Conservation (phyloP, 2,113 vertebrate species). For the Melanerpes formicivorus region DNA sequence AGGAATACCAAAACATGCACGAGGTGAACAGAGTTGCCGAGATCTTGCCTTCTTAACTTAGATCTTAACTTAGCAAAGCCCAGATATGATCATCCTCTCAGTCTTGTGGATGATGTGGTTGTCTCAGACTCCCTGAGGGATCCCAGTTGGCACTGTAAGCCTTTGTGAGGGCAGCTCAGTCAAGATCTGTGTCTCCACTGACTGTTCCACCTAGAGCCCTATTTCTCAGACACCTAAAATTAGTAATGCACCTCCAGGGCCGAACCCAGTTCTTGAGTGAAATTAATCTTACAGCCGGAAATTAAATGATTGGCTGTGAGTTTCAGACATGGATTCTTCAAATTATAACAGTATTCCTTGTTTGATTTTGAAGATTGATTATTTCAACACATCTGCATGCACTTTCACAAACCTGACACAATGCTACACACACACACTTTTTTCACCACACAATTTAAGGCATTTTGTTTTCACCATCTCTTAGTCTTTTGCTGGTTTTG, state of each 20-base stretch:
- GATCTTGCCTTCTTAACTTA: background rate
- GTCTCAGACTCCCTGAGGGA: background rate
- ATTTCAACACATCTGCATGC: background rate
- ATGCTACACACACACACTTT: background rate
- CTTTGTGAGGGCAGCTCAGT: background rate
- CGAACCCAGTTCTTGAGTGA: background rate
- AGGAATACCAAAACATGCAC: background rate
- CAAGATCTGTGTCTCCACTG: background rate
- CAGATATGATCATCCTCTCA: background rate
- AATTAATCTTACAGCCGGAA: background rate
- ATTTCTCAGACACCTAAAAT: background rate
- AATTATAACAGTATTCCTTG: background rate
- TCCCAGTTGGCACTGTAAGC: background rate
- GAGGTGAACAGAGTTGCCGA: background rate
- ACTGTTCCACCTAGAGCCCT: background rate
- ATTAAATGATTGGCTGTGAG: background rate
- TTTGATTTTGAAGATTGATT: slow-evolving; percentile 2
- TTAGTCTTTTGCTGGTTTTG: background rate
- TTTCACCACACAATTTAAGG: slow-evolving; percentile 44
- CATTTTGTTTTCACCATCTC: slow-evolving; percentile 49
- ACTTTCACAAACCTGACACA: background rate
- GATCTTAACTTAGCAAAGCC: background rate
- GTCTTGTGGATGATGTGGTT: background rate
- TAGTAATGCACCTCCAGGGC: background rate
- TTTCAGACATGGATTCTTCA: background rate